Base-by-base conservation (phyloP, 2,797 vertebrate genomes). In the Peromyscus attwateri region DNA sequence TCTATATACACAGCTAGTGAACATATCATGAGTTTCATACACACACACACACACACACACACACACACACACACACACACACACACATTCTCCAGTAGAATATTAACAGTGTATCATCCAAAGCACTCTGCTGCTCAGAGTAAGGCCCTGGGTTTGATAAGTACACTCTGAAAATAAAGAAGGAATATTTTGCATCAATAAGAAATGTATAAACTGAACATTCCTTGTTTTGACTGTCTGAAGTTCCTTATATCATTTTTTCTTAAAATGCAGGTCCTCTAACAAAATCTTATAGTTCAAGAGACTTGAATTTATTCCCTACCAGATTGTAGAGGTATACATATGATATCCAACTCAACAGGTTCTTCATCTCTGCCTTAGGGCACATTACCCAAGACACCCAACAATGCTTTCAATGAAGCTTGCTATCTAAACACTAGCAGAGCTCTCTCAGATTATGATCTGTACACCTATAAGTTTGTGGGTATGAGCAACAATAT, bases 171-270 rank as follows among this genome's bases (percentile, higher is more conserved):
- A 83, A 62, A 64, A 96, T 84, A 96, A 94, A 57, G 43, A 96
- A 89, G 40, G 10, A 88, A 75, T 79, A 92, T 27, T 2, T 8
- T 62, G 27, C 82, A 57, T 94, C 80, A 91, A 95, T 88, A 95
- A 87, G 83, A 49, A 84, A 95, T 34, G 1, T 76, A 91, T 60
- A 82, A 96, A 79, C 1, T 17, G 14, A 91, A 66, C 10, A 91
- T 87, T 89, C 82, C 40, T 92, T 92, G 88, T 85, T 95, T 95
- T 80, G 89, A 52, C 55, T 94, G 1, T 49, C 75, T 93, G 60
- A 89, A 95, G 52, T 1, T 40, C 34, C 37, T 68, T 68, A 34
- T 93, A 60, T 40, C 13, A 60, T 21, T 21, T 73, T 93, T 83
- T 73, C 82, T 95, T 82, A 43, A 16, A 89, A 94, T 6, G 80